Evolutionary conservation across 2,113 vertebrate species (phyloP), one percentile per base, ranked within the genome.

Genomic region (Microtus ochrogaster): DNA sequence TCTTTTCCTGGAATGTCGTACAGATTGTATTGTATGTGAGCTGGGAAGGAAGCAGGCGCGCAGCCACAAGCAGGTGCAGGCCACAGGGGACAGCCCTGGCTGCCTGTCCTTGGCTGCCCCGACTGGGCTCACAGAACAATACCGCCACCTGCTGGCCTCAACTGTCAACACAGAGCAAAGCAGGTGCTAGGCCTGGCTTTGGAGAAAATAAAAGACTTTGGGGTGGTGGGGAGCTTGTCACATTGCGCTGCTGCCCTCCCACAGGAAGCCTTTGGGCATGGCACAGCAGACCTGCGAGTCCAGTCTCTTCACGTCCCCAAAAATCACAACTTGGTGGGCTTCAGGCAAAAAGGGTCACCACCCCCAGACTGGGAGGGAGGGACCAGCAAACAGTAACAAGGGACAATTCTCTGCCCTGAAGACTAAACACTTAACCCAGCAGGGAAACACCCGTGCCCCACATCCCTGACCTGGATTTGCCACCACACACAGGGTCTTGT

Each of bases 61-160:
- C 66, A 28, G 47, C 22, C 14, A 68, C 47, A 17, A 49, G 41
- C 41, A 49, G 41, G 63, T 68, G 41, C 41, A 49, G 30, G 30
- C 83, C 83, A 49, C 41, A 36, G 41, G 83, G 83, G 41, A 52
- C 83, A 47, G 41, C 28, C 83, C 36, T 21, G 22, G 19, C 49
- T 7, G 19, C 58, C 70, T n/a, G 47, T 55, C 68, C 63, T n/a
- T n/a, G 47, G 66, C 85, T 58, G 4, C 55, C 44, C 14, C 16
- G 17, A 70, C 7, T 0, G 6, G 58, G 82, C 83, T 86, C 44
- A 44, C 44, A 81, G 90, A 11, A 83, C 95, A 68, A 55, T 93
- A 70, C 94, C 76, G 95, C 97, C 97, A 97, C 97, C 97, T 94
- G 74, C 91, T 79, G 97, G 97, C 66, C 22, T 2, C 65, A 7